Evolutionary conservation across 1,140 invertebrate species (phyloP), one percentile per base, ranked within the genome.

Genomic region (Dinothrombium tinctorium): DNA sequence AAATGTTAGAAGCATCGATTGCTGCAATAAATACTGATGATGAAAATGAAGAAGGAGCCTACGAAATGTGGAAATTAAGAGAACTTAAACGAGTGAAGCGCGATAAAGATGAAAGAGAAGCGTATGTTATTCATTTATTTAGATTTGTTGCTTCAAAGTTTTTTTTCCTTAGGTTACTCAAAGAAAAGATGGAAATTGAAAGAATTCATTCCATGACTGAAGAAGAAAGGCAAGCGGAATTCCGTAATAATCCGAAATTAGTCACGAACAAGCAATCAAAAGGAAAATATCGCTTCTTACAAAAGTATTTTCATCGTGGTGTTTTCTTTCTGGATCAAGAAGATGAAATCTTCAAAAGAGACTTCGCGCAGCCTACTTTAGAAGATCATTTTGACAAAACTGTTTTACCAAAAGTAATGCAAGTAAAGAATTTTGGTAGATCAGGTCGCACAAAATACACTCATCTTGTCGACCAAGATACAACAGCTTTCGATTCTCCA

Each of bases 351-450:
- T 77, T 76, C 47, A 90, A 87, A 56, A 68, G 90, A 55, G 89
- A 99, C 56, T 96, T 92, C 57, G 84, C 90, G 7, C 78, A 81
- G 48, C 79, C 92, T 1, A 99, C 94, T 0, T 59, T 98, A 43
- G 94, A 99, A 53, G 94, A 99, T 72, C 87, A 95, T 56, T 98
- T 99, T 60, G 87, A 99, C 56, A 99, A 98, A 60, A 90, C 89
- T 32, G 78, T 96, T 48, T 56, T 99, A 40, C 94, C 94, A 4
- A 94, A 96, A 68, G 90, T 99, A 44, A 98, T 98, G 92, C 92
- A 98, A 68, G 92, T 98, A 1, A 98, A 98, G 61, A 98, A 99
- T 63, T 99, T 99, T 64, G 94, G 94, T 14, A 71, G 92, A 12
- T 94, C 90, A 44, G 90, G 90, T 17, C 69, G 92, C 38, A 96